Conservation (phyloP, 2,888 invertebrate genomes). For the Chymomyza fuscimana region DNA sequence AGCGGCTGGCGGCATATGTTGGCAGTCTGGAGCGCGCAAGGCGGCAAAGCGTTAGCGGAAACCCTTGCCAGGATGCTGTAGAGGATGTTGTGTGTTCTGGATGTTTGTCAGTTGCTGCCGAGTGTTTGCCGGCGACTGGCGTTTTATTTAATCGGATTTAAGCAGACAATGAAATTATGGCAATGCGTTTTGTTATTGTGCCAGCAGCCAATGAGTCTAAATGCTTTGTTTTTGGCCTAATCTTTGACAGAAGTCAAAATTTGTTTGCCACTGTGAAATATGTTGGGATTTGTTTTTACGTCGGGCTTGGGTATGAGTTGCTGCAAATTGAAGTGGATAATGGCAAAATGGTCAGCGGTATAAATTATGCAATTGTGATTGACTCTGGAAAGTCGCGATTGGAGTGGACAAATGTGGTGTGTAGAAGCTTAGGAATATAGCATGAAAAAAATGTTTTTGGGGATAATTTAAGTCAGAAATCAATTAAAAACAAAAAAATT, state of each 20-base stretch:
- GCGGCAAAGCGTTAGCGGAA: constrained; percentile 43
- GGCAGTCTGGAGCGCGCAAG: constrained; percentile 52
- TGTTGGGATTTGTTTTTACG: constrained; percentile 52
- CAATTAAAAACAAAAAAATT: no score
- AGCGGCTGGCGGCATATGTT: constrained; percentile 66
- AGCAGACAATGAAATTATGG: constrained; percentile 62
- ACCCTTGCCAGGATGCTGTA: constrained; percentile 71
- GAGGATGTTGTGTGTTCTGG: constrained; percentile 66
- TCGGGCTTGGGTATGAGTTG: neutral
- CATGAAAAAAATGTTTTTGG: no score
- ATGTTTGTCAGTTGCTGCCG: constrained; percentile 37
- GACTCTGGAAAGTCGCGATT: neutral
- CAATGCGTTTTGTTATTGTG: constrained; percentile 47
- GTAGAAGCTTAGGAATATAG: no score
- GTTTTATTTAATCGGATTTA: constrained; percentile 73
- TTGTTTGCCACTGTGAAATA: constrained; percentile 60
- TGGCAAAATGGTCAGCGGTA: neutral
- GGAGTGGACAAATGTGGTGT: no score
- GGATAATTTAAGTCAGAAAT: no score
- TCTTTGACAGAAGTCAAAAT: constrained; percentile 70
- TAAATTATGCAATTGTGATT: neutral
- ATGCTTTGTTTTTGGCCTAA: constrained; percentile 67
- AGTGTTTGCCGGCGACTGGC: constrained; percentile 42
- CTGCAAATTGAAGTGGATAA: constrained; percentile 22
- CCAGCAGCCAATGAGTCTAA: constrained; percentile 24